A percentile compares a stretch with the other conserved stretches of the same genome.
These are phyloP conservation scores for Ceratotherium simum DNA, from an alignment of 2,113 vertebrate genomes.

Conservation along the genomic window DNA sequence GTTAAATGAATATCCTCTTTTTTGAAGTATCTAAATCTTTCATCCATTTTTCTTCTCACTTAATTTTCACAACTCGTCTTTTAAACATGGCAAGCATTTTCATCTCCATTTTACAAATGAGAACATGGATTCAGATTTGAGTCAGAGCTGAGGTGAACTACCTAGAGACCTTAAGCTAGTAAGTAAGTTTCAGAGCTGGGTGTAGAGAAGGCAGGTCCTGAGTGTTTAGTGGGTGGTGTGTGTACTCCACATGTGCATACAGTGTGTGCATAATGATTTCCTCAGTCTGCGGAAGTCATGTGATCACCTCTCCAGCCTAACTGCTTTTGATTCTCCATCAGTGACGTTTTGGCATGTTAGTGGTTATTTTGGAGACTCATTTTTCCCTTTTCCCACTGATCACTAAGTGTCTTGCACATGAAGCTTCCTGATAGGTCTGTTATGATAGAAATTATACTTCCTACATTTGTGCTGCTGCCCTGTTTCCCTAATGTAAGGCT, in stretches of 20 bases:
- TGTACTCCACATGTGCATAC: background rate
- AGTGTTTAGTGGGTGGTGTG: background rate
- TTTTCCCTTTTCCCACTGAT: background rate
- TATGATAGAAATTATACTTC: background rate
- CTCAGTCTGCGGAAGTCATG: background rate
- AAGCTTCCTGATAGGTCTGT: background rate
- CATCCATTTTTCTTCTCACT: background rate
- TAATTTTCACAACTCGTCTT: slow-evolving; percentile 26
- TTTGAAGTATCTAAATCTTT: slow-evolving; percentile 11
- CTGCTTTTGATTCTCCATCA: background rate
- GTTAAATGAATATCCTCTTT: background rate
- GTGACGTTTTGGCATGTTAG: background rate
- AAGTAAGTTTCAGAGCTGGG: background rate
- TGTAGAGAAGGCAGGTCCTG: background rate
- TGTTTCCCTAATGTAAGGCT: background rate
- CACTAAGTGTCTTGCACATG: background rate
- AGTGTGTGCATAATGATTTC: background rate
- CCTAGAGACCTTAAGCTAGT: background rate
- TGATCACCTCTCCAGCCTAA: background rate
- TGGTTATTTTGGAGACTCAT: background rate
- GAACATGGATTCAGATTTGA: background rate
- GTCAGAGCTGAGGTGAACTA: background rate
- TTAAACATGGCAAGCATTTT: background rate
- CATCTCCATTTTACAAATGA: slow-evolving; percentile 29
- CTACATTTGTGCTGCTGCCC: background rate